A percentile compares a stretch with the other conserved stretches of the same genome.
phyloP scores from a whole-genome alignment of 2,888 invertebrate species.

The Psylliodes chrysocephalus region DNA sequence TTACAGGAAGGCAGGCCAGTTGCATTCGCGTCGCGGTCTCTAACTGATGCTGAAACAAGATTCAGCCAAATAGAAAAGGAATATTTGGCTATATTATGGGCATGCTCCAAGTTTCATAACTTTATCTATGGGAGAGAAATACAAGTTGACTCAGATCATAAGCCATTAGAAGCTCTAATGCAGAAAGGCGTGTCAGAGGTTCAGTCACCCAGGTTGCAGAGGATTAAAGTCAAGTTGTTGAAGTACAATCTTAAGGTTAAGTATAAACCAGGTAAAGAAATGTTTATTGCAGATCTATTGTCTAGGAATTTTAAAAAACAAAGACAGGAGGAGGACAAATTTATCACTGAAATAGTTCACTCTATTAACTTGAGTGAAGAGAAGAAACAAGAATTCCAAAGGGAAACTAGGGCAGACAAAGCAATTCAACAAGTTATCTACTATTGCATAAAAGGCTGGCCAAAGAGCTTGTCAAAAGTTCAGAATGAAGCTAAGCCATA shows the following conservation, averaged over 20 bases:
- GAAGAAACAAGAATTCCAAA: background rate
- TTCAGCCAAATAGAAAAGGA: constrained; percentile 52
- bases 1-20: constrained; percentile 34
- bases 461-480: too few species aligned
- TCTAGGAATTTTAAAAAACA: constrained; percentile 16
- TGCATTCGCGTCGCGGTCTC: constrained; percentile 49
- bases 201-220: constrained; percentile 27
- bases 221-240: constrained; percentile 42
- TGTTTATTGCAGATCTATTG: constrained; percentile 38
- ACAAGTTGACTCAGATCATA: constrained; percentile 51
- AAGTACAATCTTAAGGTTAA: constrained; percentile 44
- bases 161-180: constrained; percentile 48
- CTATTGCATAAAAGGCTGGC: too few species aligned
- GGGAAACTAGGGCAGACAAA: background rate
- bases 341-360: constrained; percentile 5
- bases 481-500: too few species aligned
- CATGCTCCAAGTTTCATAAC: constrained; percentile 52
- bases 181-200: constrained; percentile 34
- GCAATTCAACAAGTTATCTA: background rate
- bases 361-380: background rate
- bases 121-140: constrained; percentile 53
- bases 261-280: constrained; percentile 45
- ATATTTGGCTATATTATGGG: constrained; percentile 52
- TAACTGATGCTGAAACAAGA: constrained; percentile 49
- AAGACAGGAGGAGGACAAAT: background rate